Evolutionary conservation across 2,888 invertebrate genomes (phyloP).

Genomic region (Ethmia dodecea): DNA sequence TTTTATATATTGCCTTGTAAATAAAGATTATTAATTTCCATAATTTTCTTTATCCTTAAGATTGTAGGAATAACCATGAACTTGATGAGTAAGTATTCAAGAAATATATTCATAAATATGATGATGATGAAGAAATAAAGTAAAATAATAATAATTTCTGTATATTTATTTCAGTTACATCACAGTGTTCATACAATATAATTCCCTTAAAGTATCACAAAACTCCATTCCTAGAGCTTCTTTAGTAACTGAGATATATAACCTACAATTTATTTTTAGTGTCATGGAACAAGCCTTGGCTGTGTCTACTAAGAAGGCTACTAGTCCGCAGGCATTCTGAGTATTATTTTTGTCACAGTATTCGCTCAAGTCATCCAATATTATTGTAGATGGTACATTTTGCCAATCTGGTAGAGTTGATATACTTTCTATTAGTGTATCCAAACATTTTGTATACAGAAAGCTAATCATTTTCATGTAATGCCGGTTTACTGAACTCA

Average conservation of each 20-base stretch:
- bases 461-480: slow-evolving; percentile 69
- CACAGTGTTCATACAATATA: slow-evolving; percentile 28
- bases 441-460: slow-evolving; percentile 48
- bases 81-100: neutral
- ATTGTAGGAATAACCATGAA: neutral
- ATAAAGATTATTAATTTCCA: neutral
- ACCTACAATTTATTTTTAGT: slow-evolving; percentile 30
- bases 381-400: slow-evolving; percentile 52
- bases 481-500: slow-evolving; percentile 43
- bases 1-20: neutral
- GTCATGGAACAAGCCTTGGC: slow-evolving; percentile 37
- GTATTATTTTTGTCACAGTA: slow-evolving; percentile 41
- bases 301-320: slow-evolving; percentile 49
- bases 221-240: slow-evolving; percentile 39
- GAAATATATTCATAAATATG: neutral
- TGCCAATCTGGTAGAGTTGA: slow-evolving; percentile 55
- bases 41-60: neutral
- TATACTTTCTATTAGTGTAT: slow-evolving; percentile 51
- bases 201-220: slow-evolving; percentile 40
- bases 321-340: slow-evolving; percentile 53
- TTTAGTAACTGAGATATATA: slow-evolving; percentile 44
- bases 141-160: neutral
- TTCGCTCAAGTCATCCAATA: slow-evolving; percentile 52
- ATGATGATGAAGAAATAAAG: neutral
- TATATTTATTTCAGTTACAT: neutral